Evolutionary conservation across 2,113 vertebrate species (phyloP).

Genomic region (Tor tambroides): DNA sequence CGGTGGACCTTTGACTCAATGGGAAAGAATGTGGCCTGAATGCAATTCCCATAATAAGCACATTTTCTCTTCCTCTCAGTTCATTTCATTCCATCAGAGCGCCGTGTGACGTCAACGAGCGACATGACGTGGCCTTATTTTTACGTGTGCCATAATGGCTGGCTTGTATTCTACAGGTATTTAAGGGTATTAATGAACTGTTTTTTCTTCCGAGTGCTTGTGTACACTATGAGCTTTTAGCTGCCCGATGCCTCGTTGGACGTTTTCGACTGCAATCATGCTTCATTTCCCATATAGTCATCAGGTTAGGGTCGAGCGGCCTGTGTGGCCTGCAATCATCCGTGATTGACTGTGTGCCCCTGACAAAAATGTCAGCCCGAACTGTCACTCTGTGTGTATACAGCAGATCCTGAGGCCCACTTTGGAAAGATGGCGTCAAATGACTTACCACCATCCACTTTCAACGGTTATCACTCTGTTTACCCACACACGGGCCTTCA

Average conservation of each 20-base stretch:
- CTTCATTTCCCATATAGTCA: conserved; percentile 85
- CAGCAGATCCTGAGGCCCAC: conserved; percentile 52
- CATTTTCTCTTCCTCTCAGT: conserved; percentile 10
- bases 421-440: conserved; percentile 60
- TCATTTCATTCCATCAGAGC: conserved; percentile 77
- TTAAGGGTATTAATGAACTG: conserved; percentile 73
- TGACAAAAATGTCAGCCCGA: conserved; percentile 75
- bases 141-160: conserved; percentile 73
- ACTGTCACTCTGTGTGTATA: conserved; percentile 72
- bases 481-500: conserved; percentile 57
- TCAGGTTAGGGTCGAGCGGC: conserved; percentile 68
- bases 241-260: conserved; percentile 63
- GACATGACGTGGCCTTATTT: conserved; percentile 71
- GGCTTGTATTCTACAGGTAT: conserved; percentile 76
- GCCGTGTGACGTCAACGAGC: conserved; percentile 76
- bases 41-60: conserved; percentile 46
- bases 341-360: conserved; percentile 70
- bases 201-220: conserved; percentile 60
- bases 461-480: conserved; percentile 56
- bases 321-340: conserved; percentile 74
- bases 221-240: conserved; percentile 83
- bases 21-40: conserved; percentile 33
- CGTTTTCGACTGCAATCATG: conserved; percentile 82
- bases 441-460: conserved; percentile 39
- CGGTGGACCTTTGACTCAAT: conserved; percentile 33